These are phyloP conservation scores for Dipodomys stephensi DNA, from an alignment of 2,113 vertebrate species.

Conservation along the genomic window DNA sequence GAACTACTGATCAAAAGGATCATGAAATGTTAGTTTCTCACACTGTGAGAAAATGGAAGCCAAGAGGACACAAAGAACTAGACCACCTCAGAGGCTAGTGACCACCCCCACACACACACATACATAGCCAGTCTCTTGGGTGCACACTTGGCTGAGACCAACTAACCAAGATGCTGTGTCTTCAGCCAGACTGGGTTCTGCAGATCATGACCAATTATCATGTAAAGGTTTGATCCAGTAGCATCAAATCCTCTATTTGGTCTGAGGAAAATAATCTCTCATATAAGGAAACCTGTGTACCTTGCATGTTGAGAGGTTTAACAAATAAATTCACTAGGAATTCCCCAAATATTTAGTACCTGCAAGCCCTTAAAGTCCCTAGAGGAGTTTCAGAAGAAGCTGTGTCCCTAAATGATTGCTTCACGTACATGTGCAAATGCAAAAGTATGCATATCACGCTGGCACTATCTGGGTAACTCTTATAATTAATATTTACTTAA, in stretches of 20 bases:
- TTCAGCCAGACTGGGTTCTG: neutral
- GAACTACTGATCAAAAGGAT: neutral
- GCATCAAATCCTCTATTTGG: neutral
- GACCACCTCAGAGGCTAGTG: neutral
- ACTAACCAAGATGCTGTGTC: neutral
- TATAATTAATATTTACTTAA: constrained; percentile 83
- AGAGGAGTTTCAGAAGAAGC: neutral
- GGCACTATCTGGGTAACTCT: constrained; percentile 63
- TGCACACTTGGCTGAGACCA: neutral
- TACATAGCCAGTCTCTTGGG: neutral
- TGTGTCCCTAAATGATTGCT: neutral
- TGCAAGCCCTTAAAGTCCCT: constrained; percentile 12
- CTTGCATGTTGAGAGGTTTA: neutral
- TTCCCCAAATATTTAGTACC: neutral
- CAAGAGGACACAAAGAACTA: neutral
- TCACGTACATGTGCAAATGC: neutral
- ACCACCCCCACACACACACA: too few species aligned
- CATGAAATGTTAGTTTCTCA: neutral
- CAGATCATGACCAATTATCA: neutral
- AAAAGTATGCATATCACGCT: constrained; percentile 37
- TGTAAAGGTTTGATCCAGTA: neutral
- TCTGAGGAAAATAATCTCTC: neutral
- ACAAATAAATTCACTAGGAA: constrained; percentile 20
- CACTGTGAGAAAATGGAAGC: neutral
- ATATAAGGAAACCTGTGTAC: neutral